Evolutionary conservation across 2,797 vertebrate genomes (phyloP).

Genomic region (Sparidentex hasta): DNA sequence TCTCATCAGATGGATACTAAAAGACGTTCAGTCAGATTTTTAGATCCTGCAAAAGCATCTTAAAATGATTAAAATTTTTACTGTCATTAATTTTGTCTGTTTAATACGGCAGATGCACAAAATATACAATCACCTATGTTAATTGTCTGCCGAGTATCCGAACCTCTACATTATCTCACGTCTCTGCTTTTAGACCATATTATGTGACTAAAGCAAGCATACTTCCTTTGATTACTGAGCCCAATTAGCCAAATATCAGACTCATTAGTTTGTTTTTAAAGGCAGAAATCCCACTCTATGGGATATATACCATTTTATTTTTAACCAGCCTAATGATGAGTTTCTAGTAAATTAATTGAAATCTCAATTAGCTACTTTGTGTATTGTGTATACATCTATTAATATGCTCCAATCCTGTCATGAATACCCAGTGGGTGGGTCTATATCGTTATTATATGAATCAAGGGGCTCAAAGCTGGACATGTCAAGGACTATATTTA

Average conservation of each 20-base stretch:
- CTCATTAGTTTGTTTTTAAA: conserved; percentile 36
- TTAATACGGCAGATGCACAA: not conserved
- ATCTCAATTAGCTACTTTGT: conserved; percentile 45
- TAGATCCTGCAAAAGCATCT: not conserved
- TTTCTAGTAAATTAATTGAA: conserved; percentile 48
- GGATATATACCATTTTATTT: conserved; percentile 22
- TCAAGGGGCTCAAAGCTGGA: not conserved
- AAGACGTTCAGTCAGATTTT: conserved; percentile 11
- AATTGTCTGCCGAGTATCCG: not conserved
- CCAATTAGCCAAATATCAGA: conserved; percentile 46
- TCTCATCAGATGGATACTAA: not conserved
- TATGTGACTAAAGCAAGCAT: conserved; percentile 19
- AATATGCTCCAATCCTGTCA: conserved; percentile 36
- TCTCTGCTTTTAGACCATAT: conserved; percentile 16
- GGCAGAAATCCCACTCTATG: conserved; percentile 1
- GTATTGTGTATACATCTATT: conserved; percentile 20
- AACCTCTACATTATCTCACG: conserved; percentile 18
- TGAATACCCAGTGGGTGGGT: conserved; percentile 29
- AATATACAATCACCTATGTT: not conserved
- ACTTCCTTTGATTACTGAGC: conserved; percentile 37
- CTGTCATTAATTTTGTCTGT: not conserved
- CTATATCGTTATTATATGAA: conserved; percentile 7
- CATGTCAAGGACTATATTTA: not conserved
- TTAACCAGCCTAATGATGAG: conserved; percentile 48
- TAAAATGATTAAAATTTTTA: not conserved